Base-by-base conservation (phyloP, 2,888 invertebrate genomes). In the Diachrysia chrysitis region DNA sequence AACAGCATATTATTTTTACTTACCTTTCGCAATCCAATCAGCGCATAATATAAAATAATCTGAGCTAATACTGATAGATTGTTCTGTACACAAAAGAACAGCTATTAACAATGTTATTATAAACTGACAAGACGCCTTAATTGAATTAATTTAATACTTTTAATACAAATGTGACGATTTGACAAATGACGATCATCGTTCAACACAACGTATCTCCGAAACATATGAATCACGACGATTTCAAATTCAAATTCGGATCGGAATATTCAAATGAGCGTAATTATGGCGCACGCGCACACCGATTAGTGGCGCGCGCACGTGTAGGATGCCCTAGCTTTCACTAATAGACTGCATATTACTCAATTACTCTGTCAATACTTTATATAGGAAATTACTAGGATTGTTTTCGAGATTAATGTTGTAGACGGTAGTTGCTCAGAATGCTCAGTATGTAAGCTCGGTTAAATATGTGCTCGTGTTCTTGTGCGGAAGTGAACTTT, bases 251-350 rank as follows among this genome's bases (percentile, higher is more conserved):
- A 92, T 90, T 87, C 73, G 72, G 83, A 82, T 72, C 78, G 77
- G 88, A 89, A 89, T 92, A 92, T 92, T 90, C 90, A 92, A 92
- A 91, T 92, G 78, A 85, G 85, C 81, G 83, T 90, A 91, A 90
- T 90, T 89, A 89, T 87, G 85, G 80, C 78, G 86, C 83, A 77
- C 80, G 85, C 75, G 82, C 76, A 76, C 81, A 81, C 83, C 83
- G 84, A 83, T 87, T 84, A 85, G 81, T 65, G 29, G 77, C 79
- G 84, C 83, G 90, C 89, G 90, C 82, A 89, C 83, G 80, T 81
- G 84, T 83, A 89, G 78, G 81, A 82, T 78, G 81, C 64, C 66
- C 72, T 76, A 69, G 68, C 90, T 91, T 90, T 90, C 90, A 85
- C 90, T 85, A 75, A 77, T 81, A 81, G 78, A 82, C 83, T 80